A percentile compares a stretch with the other conserved stretches of the same genome.
Evolutionary conservation across 2,797 vertebrate genomes (phyloP).

Genomic region (Acrossocheilus wenchowensis): DNA sequence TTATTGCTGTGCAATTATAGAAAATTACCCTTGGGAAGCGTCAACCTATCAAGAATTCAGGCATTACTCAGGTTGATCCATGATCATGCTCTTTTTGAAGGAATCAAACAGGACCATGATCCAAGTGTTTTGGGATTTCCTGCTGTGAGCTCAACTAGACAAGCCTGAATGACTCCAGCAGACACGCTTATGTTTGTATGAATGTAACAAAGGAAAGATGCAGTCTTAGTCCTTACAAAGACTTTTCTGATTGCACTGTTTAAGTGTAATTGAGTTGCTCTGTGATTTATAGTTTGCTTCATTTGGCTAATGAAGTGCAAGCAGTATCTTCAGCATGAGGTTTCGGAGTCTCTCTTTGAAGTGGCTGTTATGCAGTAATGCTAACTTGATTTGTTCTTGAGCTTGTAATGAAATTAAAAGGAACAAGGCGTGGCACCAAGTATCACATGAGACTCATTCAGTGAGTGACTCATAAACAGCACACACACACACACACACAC

Average conservation of each 20-base stretch:
- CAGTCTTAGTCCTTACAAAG: background rate
- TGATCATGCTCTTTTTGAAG: background rate
- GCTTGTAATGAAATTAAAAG: conserved; percentile 36
- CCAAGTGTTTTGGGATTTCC: conserved; percentile 22
- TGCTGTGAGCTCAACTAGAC: conserved; percentile 24
- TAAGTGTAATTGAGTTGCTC: background rate
- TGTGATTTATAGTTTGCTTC: background rate
- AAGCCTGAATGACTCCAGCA: conserved; percentile 4
- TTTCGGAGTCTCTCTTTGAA: background rate
- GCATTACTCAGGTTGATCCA: too few species aligned
- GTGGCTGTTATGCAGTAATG: background rate
- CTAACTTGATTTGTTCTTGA: conserved; percentile 30
- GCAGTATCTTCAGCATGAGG: background rate
- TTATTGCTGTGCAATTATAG: background rate
- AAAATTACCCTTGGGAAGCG: background rate
- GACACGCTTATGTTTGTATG: conserved; percentile 8
- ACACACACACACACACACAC: conserved; percentile 26
- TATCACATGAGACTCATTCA: conserved; percentile 57
- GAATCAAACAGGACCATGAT: background rate
- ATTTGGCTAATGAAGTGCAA: conserved; percentile 11
- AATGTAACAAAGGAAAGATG: background rate
- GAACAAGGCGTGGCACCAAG: conserved; percentile 41
- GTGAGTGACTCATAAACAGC: conserved; percentile 47
- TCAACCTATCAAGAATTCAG: background rate
- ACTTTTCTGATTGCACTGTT: background rate